These are phyloP conservation scores for Caenorhabditis briggsae DNA, from an alignment of 1,140 invertebrate genomes.

Conservation along the genomic window DNA sequence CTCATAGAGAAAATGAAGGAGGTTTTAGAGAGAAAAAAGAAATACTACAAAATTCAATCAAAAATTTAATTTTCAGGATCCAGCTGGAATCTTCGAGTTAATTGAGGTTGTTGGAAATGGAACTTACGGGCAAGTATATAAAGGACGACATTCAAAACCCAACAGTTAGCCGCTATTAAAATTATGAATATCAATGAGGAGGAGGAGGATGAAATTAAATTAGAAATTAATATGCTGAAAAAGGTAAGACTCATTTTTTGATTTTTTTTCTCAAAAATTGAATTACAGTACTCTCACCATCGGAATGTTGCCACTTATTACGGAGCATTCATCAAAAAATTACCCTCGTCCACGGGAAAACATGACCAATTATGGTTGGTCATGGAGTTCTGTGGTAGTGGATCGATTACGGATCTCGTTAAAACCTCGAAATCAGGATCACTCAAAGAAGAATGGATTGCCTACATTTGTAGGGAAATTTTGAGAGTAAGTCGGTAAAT, in stretches of 20 bases:
- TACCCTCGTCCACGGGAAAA: conserved; percentile 89
- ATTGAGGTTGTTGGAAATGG: conserved; percentile 99
- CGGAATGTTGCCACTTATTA: conserved; percentile 99
- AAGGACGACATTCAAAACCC: conserved; percentile 98
- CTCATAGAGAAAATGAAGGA: too few species aligned
- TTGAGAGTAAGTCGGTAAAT: conserved; percentile 80
- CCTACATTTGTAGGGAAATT: conserved; percentile 98
- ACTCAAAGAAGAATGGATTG: conserved; percentile 99
- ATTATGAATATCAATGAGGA: conserved; percentile 99
- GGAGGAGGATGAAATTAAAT: conserved; percentile 99
- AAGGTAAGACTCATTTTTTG: conserved; percentile 80
- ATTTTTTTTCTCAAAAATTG: neutral
- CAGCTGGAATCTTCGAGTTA: conserved; percentile 98
- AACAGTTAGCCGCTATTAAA: conserved; percentile 98
- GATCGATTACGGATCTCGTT: conserved; percentile 97
- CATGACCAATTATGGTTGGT: conserved; percentile 97
- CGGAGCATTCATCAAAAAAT: conserved; percentile 99
- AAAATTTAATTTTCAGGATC: conserved; percentile 84
- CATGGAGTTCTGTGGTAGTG: conserved; percentile 99
- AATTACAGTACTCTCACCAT: conserved; percentile 92
- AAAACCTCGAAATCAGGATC: conserved; percentile 98
- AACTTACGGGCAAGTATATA: conserved; percentile 97
- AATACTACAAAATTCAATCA: neutral
- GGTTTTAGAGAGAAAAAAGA: too few species aligned
- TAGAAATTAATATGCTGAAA: conserved; percentile 99